phyloP scores from a whole-genome alignment of 2,113 vertebrate genomes.

The Clarias batrachus region DNA sequence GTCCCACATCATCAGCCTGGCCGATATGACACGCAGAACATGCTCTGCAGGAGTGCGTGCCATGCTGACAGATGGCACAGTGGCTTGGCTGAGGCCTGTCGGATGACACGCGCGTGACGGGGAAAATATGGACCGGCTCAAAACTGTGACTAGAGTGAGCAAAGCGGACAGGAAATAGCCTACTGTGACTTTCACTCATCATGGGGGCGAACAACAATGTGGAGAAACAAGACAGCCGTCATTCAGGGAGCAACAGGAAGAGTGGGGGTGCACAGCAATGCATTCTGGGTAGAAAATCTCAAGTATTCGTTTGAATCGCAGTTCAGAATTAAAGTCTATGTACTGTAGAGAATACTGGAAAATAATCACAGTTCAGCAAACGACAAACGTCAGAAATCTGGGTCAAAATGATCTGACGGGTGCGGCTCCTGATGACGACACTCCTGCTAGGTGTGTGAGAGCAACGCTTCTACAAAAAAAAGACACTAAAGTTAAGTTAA shows the following conservation, averaged over 20 bases:
- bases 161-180: constrained; percentile 22
- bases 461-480: background rate
- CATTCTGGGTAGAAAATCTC: background rate
- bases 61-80: constrained; percentile 27
- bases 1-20: background rate
- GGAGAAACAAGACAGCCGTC: background rate
- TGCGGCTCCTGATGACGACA: background rate
- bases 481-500: background rate
- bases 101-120: background rate
- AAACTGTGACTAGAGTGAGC: constrained; percentile 24
- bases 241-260: background rate
- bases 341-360: too few relatives aligned
- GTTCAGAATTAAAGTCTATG: too few relatives aligned
- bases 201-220: background rate
- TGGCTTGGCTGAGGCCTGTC: constrained; percentile 3
- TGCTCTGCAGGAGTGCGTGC: background rate
- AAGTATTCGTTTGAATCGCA: too few relatives aligned
- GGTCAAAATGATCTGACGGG: background rate
- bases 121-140: constrained; percentile 16
- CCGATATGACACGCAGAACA: constrained; percentile 1
- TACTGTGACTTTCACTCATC: constrained; percentile 14
- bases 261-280: background rate
- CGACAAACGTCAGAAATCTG: too few relatives aligned
- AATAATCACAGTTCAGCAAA: too few relatives aligned
- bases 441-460: background rate